Base-by-base conservation (phyloP, 2,888 invertebrate genomes). In the Cartodere bifasciata region DNA sequence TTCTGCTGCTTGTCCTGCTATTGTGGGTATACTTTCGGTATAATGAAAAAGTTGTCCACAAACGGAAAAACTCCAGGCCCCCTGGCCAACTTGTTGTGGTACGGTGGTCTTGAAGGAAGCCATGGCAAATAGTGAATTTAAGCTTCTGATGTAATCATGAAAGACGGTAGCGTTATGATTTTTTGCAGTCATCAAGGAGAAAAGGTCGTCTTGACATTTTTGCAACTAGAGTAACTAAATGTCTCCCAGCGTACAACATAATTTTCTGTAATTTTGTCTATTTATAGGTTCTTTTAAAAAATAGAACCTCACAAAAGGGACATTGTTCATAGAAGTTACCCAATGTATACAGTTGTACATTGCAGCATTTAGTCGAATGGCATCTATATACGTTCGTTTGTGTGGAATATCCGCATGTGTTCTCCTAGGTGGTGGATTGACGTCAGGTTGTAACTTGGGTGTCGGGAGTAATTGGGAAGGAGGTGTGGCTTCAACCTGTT, bases 1-100 rank as follows among this genome's bases (percentile, higher is more conserved):
- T n/a, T n/a, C n/a, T n/a, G n/a, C n/a, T n/a, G n/a, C n/a, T n/a
- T n/a, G n/a, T n/a, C n/a, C n/a, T n/a, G n/a, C n/a, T n/a, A n/a
- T n/a, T n/a, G n/a, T 20, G 2, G 28, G 28, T 10, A 28, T 20
- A 10, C 10, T 13, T 14, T 20, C n/a, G 3, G 22, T n/a, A 7
- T 15, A 28, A 28, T 28, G 20, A 20, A 21, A 28, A 2, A 28
- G 20, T 13, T 28, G 28, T 12, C 28, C 28, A 7, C 28, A 28
- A 5, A 28, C 13, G 3, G 28, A 14, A 10, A 28, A 28, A 20
- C 28, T 20, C 27, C 27, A 27, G 14, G 16, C 17, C 2, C 27
- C 27, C 14, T 27, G 27, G 13, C 27, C 27, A 13, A 16, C 20
- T 16, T 20, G n/a, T 27, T 16, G 12, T 2, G 28, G 20, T 7